A percentile compares a stretch with the other conserved stretches of the same genome.
These are phyloP conservation scores for Clivina fossor DNA, from an alignment of 2,888 invertebrate species.

Conservation along the genomic window DNA sequence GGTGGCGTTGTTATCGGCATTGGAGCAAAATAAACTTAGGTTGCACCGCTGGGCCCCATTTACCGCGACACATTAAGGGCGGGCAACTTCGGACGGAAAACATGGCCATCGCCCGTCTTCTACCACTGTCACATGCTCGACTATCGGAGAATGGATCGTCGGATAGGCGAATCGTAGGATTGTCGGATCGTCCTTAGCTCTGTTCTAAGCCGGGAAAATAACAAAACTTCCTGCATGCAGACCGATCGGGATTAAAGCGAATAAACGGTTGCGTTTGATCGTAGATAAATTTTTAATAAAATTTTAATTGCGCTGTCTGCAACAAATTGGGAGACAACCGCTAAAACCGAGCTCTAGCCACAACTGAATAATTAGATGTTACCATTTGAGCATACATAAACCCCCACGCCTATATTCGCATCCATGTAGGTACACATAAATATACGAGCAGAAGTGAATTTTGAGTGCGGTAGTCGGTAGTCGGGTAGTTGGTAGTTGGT, in stretches of 20 bases:
- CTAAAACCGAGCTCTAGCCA: slow-evolving; percentile 15
- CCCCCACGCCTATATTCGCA: too few relatives aligned
- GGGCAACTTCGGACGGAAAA: slow-evolving; percentile 40
- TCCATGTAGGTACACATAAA: too few relatives aligned
- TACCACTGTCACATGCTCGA: too few relatives aligned
- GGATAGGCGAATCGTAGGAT: too few relatives aligned
- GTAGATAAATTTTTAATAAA: slow-evolving; percentile 23
- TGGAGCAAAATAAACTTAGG: slow-evolving; percentile 28
- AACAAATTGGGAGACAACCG: slow-evolving; percentile 22
- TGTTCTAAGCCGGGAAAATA: too few relatives aligned
- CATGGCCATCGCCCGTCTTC: slow-evolving; percentile 29
- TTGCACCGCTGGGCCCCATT: slow-evolving; percentile 45
- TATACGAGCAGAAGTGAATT: too few relatives aligned
- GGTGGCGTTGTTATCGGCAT: slow-evolving; percentile 27
- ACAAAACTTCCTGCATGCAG: too few relatives aligned
- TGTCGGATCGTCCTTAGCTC: too few relatives aligned
- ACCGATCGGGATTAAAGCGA: neutral
- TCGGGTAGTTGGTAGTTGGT: neutral
- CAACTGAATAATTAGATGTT: slow-evolving; percentile 28
- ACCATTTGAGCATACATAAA: neutral
- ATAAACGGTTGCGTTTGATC: slow-evolving; percentile 1
- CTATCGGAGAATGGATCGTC: too few relatives aligned
- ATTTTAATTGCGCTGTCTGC: slow-evolving; percentile 21
- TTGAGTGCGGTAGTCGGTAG: too few relatives aligned
- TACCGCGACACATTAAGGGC: slow-evolving; percentile 51